Base-by-base conservation (phyloP, 1,140 invertebrate genomes). In the Neodiprion fabricii region DNA sequence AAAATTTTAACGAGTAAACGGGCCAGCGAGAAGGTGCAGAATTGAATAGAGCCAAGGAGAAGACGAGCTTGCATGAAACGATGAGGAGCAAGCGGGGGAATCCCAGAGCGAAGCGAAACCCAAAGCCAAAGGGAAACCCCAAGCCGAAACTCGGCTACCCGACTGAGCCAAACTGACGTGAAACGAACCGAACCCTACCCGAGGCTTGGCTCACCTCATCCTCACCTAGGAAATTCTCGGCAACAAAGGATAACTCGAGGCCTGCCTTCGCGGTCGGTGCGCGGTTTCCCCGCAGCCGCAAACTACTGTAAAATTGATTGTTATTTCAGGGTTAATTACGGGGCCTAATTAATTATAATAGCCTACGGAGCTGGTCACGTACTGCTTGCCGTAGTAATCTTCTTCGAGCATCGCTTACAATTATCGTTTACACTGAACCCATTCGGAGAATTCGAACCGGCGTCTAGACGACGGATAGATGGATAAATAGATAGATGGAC, bases 281-380 rank as follows among this genome's bases (percentile, higher is more conserved):
- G 73, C 67, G 70, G 70, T 74, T 65, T 71, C 48, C 17, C 47
- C 21, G 69, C 69, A 70, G 78, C 82, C 82, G 76, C 82, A 82
- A 83, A 74, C 79, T 78, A 76, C 76, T 83, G 71, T 78, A 81
- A 80, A 83, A 83, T 83, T 83, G 78, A 83, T 82, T 77, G 76
- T 73, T 72, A 72, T 74, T 68, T 78, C 76, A 23, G 48, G 72
- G 50, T 79, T 80, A 76, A 83, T 83, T 81, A 83, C 67, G 53
- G 0, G 5, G 28, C 53, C 0, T 61, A 61, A 61, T 61, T 61
- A 61, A 61, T 61, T 61, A 61, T 5, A 61, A 61, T 61, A 17
- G 53, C 9, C 53, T 61, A 17, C 11, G 53, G 53, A 61, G 53
- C 53, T 61, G 53, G 53, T 61, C 53, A 61, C 53, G 53, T 61